Base-by-base conservation (phyloP, 2,888 invertebrate genomes). In the Tubulanus polymorphus region DNA sequence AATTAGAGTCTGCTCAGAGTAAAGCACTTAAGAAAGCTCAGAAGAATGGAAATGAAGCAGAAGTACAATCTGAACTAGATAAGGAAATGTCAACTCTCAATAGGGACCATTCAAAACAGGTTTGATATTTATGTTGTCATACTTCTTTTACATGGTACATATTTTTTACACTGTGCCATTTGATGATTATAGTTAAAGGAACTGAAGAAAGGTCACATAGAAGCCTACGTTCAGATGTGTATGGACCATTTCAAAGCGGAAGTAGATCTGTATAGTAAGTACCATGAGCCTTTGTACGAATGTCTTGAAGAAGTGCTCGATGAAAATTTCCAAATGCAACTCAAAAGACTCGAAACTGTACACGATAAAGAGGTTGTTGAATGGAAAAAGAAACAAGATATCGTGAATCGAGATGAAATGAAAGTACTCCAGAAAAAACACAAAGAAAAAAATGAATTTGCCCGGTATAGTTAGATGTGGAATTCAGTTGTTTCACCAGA, bases 371-470 rank as follows among this genome's bases (percentile, higher is more conserved):
- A 80, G 60, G 78, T 79, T 5, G 64, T 64, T 18, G 74, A 76
- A 47, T 65, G 80, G 53, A 79, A 92, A 85, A 87, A 89, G 69
- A 86, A 88, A 71, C 81, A 94, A 65, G 91, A 93, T 67, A 86
- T 87, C 55, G 87, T 88, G 56, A 86, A 91, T 59, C 87, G 91
- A 64, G 90, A 89, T 67, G 93, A 94, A 78, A 90, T 93, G 57
- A 93, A 92, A 75, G 86, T 86, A 49, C 81, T 95, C 58, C 87
- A 89, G 26, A 90, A 92, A 76, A 88, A 88, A 57, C 91, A 93
- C 76, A 86, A 89, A 66, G 93, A 95, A 79, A 89, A 93, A 69
- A 93, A 81, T 62, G 95, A 95, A 77, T 84, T 94, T 67, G 87
- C 88, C 46, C 75, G 81, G 80, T 80, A n/a, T n/a, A n/a, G n/a